phyloP scores from a whole-genome alignment of 2,113 vertebrate genomes.

The Chaetodon trifascialis region DNA sequence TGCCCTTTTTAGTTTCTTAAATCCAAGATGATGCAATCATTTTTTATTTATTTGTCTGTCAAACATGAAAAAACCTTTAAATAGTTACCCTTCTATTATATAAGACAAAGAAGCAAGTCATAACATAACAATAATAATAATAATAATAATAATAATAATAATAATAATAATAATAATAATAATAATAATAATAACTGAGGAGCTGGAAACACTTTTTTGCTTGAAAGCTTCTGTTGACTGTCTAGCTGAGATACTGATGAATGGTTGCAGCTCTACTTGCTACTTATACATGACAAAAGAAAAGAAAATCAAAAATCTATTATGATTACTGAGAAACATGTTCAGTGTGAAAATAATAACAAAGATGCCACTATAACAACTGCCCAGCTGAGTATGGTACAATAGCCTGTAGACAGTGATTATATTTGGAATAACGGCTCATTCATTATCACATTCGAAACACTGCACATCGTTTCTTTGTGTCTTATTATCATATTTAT shows the following conservation, averaged over 20 bases:
- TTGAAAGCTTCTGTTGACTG: not conserved
- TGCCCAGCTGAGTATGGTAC: not conserved
- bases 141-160: not conserved
- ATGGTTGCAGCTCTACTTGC: not conserved
- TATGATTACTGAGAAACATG: not conserved
- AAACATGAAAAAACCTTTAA: no score
- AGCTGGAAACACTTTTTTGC: not conserved
- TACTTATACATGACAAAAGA: not conserved
- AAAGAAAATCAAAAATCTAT: not conserved
- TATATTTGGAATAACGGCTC: slow-evolving; percentile 43
- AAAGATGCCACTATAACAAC: slow-evolving; percentile 13
- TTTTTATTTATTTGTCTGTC: no score
- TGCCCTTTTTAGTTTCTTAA: no score
- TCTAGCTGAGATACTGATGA: not conserved
- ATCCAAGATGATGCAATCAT: no score
- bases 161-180: not conserved
- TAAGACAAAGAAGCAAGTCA: not conserved
- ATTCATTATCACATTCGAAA: slow-evolving; percentile 58
- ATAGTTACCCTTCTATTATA: no score
- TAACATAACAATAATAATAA: no score
- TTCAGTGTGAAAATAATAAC: not conserved
- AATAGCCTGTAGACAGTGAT: slow-evolving; percentile 34
- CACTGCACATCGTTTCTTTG: slow-evolving; percentile 35
- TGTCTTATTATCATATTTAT: slow-evolving; percentile 54
- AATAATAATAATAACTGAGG: not conserved